Conservation (phyloP, 1,140 invertebrate genomes). For the Diprion similis region DNA sequence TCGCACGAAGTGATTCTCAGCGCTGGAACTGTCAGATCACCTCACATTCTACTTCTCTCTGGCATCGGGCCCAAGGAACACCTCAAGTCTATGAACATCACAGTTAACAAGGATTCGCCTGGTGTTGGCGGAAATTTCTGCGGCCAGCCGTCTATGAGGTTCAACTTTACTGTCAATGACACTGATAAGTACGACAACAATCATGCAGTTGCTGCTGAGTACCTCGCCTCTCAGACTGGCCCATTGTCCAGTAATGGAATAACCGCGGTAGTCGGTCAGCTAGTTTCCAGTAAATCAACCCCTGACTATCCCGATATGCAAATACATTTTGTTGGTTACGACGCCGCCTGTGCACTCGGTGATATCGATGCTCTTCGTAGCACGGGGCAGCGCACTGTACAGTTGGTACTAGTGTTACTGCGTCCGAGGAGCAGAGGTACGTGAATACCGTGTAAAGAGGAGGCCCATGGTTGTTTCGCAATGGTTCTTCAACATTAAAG, state of each 20-base stretch:
- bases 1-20: constrained; percentile 58
- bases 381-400: constrained; percentile 34
- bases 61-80: constrained; percentile 65
- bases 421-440: constrained; percentile 79
- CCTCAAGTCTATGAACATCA: constrained; percentile 50
- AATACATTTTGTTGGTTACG: constrained; percentile 58
- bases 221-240: constrained; percentile 68
- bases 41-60: constrained; percentile 64
- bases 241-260: constrained; percentile 78
- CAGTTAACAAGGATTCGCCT: constrained; percentile 52
- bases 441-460: constrained; percentile 36
- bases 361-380: constrained; percentile 36
- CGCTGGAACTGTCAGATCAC: constrained; percentile 56
- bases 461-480: too few relatives aligned
- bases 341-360: constrained; percentile 48
- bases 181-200: constrained; percentile 10
- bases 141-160: constrained; percentile 50
- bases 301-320: constrained; percentile 56
- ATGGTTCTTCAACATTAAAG: too few relatives aligned
- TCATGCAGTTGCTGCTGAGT: constrained; percentile 25
- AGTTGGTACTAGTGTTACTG: constrained; percentile 69
- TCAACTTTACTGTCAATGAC: constrained; percentile 38
- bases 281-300: constrained; percentile 66
- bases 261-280: constrained; percentile 66
- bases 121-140: constrained; percentile 68